phyloP scores from a whole-genome alignment of 1,140 invertebrate species.

The Alviniconcha marisindica region DNA sequence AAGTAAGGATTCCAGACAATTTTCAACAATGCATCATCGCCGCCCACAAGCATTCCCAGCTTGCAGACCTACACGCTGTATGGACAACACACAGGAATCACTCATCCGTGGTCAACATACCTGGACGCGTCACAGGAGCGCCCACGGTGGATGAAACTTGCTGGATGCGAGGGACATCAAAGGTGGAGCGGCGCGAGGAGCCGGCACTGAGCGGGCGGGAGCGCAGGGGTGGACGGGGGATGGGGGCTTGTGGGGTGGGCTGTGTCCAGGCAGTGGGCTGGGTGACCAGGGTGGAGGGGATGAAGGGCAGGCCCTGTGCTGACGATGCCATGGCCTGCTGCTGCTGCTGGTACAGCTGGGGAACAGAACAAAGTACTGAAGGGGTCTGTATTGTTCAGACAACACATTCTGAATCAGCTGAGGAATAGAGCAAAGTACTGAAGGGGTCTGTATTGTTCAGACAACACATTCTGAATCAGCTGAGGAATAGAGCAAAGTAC shows the following conservation, averaged over 20 bases:
- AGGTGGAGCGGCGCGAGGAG: constrained; percentile 47
- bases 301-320: constrained; percentile 5
- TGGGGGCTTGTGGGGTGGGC: constrained; percentile 47
- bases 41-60: no score
- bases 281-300: constrained; percentile 13
- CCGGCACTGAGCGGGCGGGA: constrained; percentile 72
- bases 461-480: no score
- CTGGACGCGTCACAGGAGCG: constrained; percentile 32
- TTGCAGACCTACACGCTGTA: no score
- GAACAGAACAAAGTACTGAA: no score
- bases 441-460: no score
- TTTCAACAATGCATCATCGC: no score
- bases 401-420: no score
- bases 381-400: no score
- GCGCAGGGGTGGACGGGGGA: constrained; percentile 65
- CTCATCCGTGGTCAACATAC: not conserved
- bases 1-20: no score
- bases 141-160: constrained; percentile 20
- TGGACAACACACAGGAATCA: no score
- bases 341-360: constrained; percentile 10
- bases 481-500: no score
- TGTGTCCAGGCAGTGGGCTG: constrained; percentile 55
- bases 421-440: no score
- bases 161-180: constrained; percentile 44
- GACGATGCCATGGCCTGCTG: not conserved